Evolutionary conservation across 2,888 invertebrate species (phyloP).

Genomic region (Seladonia tumulorum): DNA sequence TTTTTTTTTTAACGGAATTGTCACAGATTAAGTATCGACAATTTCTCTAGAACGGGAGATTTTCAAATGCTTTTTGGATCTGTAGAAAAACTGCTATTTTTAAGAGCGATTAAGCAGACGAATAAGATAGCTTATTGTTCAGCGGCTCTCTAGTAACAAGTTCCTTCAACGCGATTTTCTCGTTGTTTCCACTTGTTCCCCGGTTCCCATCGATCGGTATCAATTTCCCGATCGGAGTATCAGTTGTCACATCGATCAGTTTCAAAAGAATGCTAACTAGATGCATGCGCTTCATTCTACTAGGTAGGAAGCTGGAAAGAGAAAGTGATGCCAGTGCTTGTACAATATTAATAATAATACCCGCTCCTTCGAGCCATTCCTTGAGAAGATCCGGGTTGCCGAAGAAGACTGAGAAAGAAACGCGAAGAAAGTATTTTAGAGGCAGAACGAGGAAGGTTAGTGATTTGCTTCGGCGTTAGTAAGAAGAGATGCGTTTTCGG

Average conservation of each 20-base stretch:
- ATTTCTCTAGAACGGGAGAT: no score
- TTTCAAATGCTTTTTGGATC: no score
- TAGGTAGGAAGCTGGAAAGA: constrained; percentile 46
- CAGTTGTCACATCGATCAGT: constrained; percentile 22
- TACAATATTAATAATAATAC: constrained; percentile 71
- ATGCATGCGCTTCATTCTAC: constrained; percentile 38
- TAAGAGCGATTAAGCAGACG: no score
- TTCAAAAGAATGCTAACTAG: constrained; percentile 21
- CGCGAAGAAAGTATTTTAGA: constrained; percentile 53
- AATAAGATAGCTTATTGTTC: neutral
- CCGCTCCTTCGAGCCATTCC: constrained; percentile 82
- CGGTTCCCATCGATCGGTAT: constrained; percentile 10
- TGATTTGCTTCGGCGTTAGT: constrained; percentile 53
- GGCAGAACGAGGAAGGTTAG: constrained; percentile 27
- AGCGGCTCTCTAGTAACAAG: neutral
- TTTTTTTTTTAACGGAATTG: no score
- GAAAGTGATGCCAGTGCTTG: constrained; percentile 46
- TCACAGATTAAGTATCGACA: no score
- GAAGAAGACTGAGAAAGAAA: constrained; percentile 79
- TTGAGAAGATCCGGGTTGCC: constrained; percentile 82
- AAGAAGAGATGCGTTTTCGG: constrained; percentile 60
- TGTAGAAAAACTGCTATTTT: no score
- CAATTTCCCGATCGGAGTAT: constrained; percentile 15
- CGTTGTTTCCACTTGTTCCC: neutral
- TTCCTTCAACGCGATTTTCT: neutral